These are phyloP conservation scores for Dione vanillae DNA, from an alignment of 2,888 invertebrate species.

Conservation along the genomic window DNA sequence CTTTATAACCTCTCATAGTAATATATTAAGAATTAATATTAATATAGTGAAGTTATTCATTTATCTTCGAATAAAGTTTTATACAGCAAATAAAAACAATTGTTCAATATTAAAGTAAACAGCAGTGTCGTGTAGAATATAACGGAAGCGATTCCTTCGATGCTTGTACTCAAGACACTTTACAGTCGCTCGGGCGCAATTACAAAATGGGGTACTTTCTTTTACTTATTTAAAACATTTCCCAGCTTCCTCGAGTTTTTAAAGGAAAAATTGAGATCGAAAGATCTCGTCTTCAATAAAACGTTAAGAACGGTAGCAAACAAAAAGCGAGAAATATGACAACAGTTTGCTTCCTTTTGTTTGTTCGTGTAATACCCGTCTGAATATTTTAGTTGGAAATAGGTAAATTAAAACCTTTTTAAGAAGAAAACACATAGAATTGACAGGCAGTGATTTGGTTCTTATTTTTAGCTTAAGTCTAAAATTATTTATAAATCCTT, in stretches of 20 bases:
- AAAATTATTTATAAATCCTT: no score
- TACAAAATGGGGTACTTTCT: slow-evolving; percentile 48
- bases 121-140: slow-evolving; percentile 25
- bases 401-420: background rate
- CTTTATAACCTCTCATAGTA: no score
- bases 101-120: background rate
- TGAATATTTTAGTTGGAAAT: slow-evolving; percentile 2
- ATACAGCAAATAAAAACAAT: background rate
- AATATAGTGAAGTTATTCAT: no score
- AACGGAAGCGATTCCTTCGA: slow-evolving; percentile 37
- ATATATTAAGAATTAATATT: no score
- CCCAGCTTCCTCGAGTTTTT: slow-evolving; percentile 32
- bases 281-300: slow-evolving; percentile 30
- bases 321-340: slow-evolving; percentile 10
- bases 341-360: slow-evolving; percentile 3
- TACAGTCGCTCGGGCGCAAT: slow-evolving; percentile 48
- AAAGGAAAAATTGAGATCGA: slow-evolving; percentile 39
- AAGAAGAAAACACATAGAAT: background rate
- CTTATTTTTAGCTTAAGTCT: no score
- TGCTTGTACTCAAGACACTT: slow-evolving; percentile 42
- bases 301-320: slow-evolving; percentile 16
- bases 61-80: background rate
- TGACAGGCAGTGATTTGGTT: background rate
- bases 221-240: slow-evolving; percentile 46
- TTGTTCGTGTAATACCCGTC: slow-evolving; percentile 4